A percentile compares a stretch with the other conserved stretches of the same genome.
Evolutionary conservation across 2,113 vertebrate genomes (phyloP).

Genomic region (Prietella phreatophila): DNA sequence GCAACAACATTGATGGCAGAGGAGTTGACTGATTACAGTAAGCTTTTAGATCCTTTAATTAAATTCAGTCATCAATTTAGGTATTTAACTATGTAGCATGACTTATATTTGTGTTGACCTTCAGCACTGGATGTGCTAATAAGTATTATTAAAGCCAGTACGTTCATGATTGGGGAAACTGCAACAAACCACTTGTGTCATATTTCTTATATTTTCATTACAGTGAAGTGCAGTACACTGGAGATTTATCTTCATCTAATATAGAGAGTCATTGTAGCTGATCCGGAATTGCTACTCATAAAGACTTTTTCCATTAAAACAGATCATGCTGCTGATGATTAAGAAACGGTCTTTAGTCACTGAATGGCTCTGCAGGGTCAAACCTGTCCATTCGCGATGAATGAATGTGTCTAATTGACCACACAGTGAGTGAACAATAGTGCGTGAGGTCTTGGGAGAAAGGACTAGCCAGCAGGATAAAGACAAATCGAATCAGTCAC

Average conservation of each 20-base stretch:
- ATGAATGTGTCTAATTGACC: constrained; percentile 36
- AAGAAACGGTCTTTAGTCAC: constrained; percentile 27
- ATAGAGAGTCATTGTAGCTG: neutral
- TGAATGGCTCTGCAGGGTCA: constrained; percentile 30
- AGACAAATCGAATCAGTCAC: constrained; percentile 33
- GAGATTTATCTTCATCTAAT: neutral
- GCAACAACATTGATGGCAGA: neutral
- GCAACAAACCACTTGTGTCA: neutral
- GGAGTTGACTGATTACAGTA: neutral
- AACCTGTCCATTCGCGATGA: neutral
- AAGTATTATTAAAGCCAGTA: neutral
- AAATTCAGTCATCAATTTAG: neutral
- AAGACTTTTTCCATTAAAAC: neutral
- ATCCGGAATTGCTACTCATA: neutral
- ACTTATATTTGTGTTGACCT: neutral
- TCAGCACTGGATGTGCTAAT: neutral
- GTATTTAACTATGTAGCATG: neutral
- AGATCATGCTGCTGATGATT: constrained; percentile 27
- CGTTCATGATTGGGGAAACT: neutral
- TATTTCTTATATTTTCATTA: neutral
- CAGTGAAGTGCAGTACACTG: neutral
- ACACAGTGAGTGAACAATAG: constrained; percentile 5
- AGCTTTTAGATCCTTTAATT: neutral
- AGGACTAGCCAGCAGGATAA: constrained; percentile 25
- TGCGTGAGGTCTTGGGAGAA: constrained; percentile 15